Evolutionary conservation across 2,888 invertebrate species (phyloP).

Genomic region (Sphaerophoria taeniata): DNA sequence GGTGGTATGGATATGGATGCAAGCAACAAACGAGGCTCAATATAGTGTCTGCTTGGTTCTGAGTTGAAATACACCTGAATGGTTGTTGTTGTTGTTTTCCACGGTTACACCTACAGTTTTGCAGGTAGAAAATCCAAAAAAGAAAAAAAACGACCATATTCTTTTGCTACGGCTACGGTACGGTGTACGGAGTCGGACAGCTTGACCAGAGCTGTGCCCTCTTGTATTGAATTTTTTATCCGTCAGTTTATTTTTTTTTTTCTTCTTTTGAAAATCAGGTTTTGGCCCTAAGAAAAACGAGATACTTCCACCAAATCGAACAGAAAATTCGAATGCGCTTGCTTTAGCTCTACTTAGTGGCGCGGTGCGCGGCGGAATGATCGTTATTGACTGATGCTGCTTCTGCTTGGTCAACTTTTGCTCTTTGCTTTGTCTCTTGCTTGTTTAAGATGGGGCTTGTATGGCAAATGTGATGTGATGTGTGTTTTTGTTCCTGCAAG

Average conservation of each 20-base stretch:
- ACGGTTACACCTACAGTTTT: constrained; percentile 70
- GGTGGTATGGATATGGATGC: no score
- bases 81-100: constrained; percentile 56
- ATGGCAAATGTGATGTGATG: constrained; percentile 27
- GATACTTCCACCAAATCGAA: constrained; percentile 61
- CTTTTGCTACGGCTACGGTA: no score
- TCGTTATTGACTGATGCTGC: constrained; percentile 65
- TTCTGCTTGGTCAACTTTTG: constrained; percentile 3
- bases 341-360: no score
- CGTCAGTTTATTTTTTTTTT: constrained; percentile 37
- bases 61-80: constrained; percentile 66
- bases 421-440: neutral
- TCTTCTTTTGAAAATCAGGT: constrained; percentile 56
- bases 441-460: neutral
- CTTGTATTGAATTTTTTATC: constrained; percentile 55
- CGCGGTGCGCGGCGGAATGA: constrained; percentile 37
- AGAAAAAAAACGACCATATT: constrained; percentile 10
- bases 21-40: constrained; percentile 47
- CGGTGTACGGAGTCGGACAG: constrained; percentile 22
- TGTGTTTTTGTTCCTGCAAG: constrained; percentile 20
- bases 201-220: constrained; percentile 74
- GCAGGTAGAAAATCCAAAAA: constrained; percentile 41
- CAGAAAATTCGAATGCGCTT: constrained; percentile 57
- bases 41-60: constrained; percentile 42
- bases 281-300: constrained; percentile 66